Base-by-base conservation (phyloP, 2,797 vertebrate species). In the Microctenopoma stevenorrisi region DNA sequence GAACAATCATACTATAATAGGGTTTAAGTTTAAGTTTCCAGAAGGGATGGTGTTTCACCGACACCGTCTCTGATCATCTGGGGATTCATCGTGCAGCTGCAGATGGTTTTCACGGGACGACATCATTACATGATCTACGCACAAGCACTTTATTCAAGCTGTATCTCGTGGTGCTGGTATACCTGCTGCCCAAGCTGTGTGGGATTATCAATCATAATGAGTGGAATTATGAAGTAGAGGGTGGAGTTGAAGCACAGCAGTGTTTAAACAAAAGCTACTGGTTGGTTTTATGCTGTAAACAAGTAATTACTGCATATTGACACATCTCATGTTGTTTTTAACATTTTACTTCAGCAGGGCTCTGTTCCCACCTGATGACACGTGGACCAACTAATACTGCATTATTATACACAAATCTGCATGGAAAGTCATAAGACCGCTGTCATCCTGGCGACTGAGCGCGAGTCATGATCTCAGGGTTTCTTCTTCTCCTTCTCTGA, bases 71-170 rank as follows among this genome's bases (percentile, higher is more conserved):
- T 15, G 22, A 72, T 73, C 44, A 56, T 72, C n/a, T 58, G 8
- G 7, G 28, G 71, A 22, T 65, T 75, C 62, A 66, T 59, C 48
- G 0, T 52, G 64, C 80, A 79, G 58, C 58, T 54, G 47, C 74
- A 84, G 68, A 50, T 76, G 68, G 62, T 55, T 74, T 78, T 76
- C 44, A 72, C 58, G 60, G 63, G 56, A 40, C 22, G 53, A 63
- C 22, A 35, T 30, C 7, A 43, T 76, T 40, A 47, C 30, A 66
- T 26, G 56, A 67, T 58, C 49, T 46, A 62, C 30, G 51, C 33
- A 71, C 40, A 16, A 49, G 44, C 4, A 15, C 57, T 49, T 64
- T 25, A 22, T 51, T 43, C 6, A 50, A 70, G 43, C 9, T 33
- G 7, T 35, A 46, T 50, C 48, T 58, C 30, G 48, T 55, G 67